Conservation (phyloP, 1,140 invertebrate genomes). For the Drosophila truncata region DNA sequence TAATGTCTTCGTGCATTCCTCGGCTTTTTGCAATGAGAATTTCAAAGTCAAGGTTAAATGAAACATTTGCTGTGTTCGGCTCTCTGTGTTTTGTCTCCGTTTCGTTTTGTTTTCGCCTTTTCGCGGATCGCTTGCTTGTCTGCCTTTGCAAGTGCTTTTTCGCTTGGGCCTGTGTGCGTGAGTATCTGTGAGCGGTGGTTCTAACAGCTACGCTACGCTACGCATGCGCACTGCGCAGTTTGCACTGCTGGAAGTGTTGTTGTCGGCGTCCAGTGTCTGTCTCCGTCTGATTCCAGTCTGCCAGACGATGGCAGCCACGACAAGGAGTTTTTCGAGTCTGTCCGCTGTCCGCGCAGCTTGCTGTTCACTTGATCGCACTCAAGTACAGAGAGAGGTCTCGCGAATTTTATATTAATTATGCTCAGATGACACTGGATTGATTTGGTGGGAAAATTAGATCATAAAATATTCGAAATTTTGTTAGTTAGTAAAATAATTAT, state of each 20-base stretch:
- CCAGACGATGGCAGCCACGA: conserved; percentile 31
- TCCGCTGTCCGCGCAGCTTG: conserved; percentile 40
- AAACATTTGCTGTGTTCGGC: conserved; percentile 63
- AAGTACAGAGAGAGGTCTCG: conserved; percentile 54
- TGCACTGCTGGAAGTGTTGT: conserved; percentile 40
- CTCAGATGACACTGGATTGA: neutral
- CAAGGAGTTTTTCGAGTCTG: conserved; percentile 16
- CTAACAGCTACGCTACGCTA: conserved; percentile 72
- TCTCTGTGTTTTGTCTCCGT: conserved; percentile 22
- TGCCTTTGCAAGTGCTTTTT: conserved; percentile 61
- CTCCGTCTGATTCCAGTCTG: conserved; percentile 37
- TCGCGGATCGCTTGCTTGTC: conserved; percentile 40
- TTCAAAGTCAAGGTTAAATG: conserved; percentile 77
- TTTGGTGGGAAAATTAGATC: too few relatives aligned
- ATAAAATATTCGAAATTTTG: neutral
- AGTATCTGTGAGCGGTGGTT: conserved; percentile 41
- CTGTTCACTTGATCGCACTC: conserved; percentile 69
- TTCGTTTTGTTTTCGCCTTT: conserved; percentile 28
- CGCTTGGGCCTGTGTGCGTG: conserved; percentile 27
- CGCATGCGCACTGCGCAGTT: conserved; percentile 62
- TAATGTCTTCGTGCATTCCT: conserved; percentile 45
- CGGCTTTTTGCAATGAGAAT: conserved; percentile 73
- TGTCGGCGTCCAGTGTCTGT: conserved; percentile 8
- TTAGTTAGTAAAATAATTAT: neutral
- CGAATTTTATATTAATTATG: conserved; percentile 24